These are phyloP conservation scores for Neosalanx taihuensis DNA, from an alignment of 2,797 vertebrate species.

Conservation along the genomic window DNA sequence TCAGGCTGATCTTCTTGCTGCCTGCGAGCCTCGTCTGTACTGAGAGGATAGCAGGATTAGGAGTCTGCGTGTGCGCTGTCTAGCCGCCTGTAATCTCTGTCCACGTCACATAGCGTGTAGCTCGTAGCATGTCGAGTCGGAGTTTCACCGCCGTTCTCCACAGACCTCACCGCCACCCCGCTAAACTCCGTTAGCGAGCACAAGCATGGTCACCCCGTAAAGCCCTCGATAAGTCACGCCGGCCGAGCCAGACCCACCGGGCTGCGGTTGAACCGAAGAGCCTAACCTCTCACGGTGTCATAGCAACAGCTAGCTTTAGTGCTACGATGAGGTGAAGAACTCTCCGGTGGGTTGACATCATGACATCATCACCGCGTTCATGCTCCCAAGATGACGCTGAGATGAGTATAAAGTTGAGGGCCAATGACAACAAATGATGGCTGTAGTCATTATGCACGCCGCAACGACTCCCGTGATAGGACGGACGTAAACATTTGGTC, in stretches of 20 bases:
- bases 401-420: not conserved
- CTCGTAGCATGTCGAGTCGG: constrained; percentile 17
- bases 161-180: not conserved
- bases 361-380: not conserved
- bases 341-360: too few species aligned
- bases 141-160: not conserved
- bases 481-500: not conserved
- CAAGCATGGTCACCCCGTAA: not conserved
- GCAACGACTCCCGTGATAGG: not conserved
- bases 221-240: constrained; percentile 8
- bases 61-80: constrained; percentile 37
- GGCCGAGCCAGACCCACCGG: constrained; percentile 8
- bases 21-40: constrained; percentile 1
- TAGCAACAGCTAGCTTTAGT: not conserved
- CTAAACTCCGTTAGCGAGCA: constrained; percentile 6
- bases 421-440: not conserved
- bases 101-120: constrained; percentile 17
- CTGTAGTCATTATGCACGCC: not conserved
- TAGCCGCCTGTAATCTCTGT: constrained; percentile 47
- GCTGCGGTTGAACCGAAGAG: not conserved
- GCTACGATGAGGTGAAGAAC: not conserved
- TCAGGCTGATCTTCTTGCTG: not conserved
- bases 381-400: not conserved
- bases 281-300: not conserved
- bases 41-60: constrained; percentile 44